phyloP scores from a whole-genome alignment of 2,113 vertebrate genomes.

The Prietella phreatophila region DNA sequence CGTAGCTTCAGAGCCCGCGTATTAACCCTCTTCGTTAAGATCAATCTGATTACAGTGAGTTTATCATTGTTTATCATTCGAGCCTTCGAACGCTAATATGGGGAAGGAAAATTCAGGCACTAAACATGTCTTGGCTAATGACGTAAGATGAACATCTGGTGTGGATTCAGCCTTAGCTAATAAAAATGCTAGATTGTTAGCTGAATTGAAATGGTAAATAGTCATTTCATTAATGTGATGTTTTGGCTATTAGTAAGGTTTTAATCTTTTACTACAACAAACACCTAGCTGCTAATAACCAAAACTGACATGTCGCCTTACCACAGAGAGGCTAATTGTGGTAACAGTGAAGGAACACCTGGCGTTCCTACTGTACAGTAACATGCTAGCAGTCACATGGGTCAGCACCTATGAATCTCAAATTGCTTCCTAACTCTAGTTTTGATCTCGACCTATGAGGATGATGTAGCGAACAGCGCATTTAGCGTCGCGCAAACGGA shows the following conservation, averaged over 20 bases:
- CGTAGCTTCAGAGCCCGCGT: constrained; percentile 15
- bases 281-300: too few species aligned
- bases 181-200: not conserved
- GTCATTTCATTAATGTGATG: too few species aligned
- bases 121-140: not conserved
- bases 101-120: not conserved
- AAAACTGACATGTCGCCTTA: not conserved
- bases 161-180: not conserved
- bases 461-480: not conserved
- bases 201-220: not conserved
- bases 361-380: too few species aligned
- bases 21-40: constrained; percentile 30
- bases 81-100: not conserved
- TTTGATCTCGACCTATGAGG: not conserved
- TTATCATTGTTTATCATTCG: not conserved
- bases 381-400: too few species aligned
- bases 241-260: not conserved
- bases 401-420: not conserved
- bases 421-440: not conserved
- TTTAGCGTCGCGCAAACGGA: not conserved
- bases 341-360: not conserved
- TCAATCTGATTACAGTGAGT: not conserved
- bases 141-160: not conserved
- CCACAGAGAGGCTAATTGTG: not conserved
- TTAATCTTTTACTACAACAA: too few species aligned